Evolutionary conservation across 2,888 invertebrate genomes (phyloP), one percentile per base, ranked within the genome.

Genomic region (Eurytoma californica): DNA sequence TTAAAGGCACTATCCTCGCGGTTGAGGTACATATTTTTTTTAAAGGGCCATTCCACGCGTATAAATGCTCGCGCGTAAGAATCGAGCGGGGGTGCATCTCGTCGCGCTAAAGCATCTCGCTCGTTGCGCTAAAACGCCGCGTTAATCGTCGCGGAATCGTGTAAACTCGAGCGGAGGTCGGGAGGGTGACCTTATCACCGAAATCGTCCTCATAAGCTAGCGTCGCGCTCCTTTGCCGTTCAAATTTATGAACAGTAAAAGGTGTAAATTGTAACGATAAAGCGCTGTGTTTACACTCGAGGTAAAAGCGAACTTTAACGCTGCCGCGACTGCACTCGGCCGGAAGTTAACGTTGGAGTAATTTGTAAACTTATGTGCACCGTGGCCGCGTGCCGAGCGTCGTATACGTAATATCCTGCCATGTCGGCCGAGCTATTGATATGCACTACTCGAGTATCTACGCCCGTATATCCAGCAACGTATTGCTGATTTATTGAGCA

Each of bases 221-320:
- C 39, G 24, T 24, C 24, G 18, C 24, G 16, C 28, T 12, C 24
- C 84, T 84, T 85, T 85, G 85, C 83, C 85, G 84, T 84, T 84
- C 83, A 85, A 83, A 86, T 87, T 87, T 86, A 87, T 84, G 86
- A 86, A 86, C 85, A 83, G 84, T 87, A 87, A 87, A 86, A 86
- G 84, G 86, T 87, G 87, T 86, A 84, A 87, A 87, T 85, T 87
- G 84, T 85, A 84, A 87, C 85, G 83, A 87, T 86, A 85, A 87
- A 86, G 58, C 65, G 18, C 20, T 81, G 79, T 77, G 84, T 86
- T 86, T 86, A 85, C 85, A 85, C 74, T 81, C 83, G 83, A 80
- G 76, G 82, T 82, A 83, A 85, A 83, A 74, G 69, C 82, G 75
- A 81, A 80, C 83, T 83, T 83, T 83, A 84, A 83, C 82, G 80